These are phyloP conservation scores for Drosophila pallidifrons DNA, from an alignment of 1,140 invertebrate species.

Conservation along the genomic window DNA sequence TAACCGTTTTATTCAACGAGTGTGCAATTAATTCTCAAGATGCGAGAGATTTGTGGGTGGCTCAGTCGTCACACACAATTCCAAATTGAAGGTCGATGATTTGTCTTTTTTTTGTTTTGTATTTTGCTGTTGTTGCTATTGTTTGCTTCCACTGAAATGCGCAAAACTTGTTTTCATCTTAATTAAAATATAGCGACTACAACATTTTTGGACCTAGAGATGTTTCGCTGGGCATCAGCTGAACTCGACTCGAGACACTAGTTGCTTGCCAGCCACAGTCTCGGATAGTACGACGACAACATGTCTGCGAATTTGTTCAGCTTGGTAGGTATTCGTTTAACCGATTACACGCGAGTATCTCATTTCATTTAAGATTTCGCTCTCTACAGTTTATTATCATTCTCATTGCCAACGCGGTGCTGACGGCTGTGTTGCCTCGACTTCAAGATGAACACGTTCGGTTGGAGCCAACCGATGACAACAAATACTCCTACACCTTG, in stretches of 20 bases:
- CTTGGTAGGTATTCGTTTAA: conserved; percentile 5
- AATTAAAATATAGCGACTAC: conserved; percentile 22
- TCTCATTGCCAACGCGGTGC: conserved; percentile 10
- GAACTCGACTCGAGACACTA: background rate
- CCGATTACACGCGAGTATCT: background rate
- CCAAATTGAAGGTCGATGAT: conserved; percentile 16
- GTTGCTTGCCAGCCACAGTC: conserved; percentile 16
- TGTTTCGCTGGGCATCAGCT: conserved; percentile 4
- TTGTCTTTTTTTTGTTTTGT: background rate
- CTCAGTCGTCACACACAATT: conserved; percentile 12
- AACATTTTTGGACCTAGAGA: conserved; percentile 15
- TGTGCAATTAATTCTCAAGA: conserved; percentile 4
- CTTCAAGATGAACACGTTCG: conserved; percentile 13
- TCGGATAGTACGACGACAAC: conserved; percentile 12
- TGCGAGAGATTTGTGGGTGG: conserved; percentile 29
- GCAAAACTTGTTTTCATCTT: conserved; percentile 31
- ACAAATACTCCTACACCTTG: conserved; percentile 24
- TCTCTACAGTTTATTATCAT: conserved; percentile 14
- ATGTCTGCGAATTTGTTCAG: conserved; percentile 24
- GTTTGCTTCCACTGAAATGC: conserved; percentile 1
- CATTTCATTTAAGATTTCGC: background rate
- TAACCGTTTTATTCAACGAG: conserved; percentile 5
- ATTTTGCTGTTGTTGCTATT: background rate
- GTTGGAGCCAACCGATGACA: conserved; percentile 14
- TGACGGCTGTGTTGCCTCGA: conserved; percentile 11